phyloP scores from a whole-genome alignment of 2,113 vertebrate species.

The Anguilla japonica region DNA sequence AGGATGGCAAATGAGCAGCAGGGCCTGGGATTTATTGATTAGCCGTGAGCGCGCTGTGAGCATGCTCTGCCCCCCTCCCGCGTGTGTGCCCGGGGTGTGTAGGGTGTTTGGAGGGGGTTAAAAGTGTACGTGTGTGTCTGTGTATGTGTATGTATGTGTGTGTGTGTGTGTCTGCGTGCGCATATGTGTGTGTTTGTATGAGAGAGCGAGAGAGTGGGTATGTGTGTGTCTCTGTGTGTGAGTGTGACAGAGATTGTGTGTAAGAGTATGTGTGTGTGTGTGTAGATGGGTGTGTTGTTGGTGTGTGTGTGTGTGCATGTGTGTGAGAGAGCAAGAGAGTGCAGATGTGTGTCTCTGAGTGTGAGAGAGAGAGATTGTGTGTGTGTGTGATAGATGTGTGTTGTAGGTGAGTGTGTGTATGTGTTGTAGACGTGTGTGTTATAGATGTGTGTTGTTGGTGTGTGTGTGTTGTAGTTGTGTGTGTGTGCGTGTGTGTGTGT shows the following conservation, averaged over 20 bases:
- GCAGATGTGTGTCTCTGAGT: too few relatives aligned
- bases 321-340: too few relatives aligned
- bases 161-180: not conserved
- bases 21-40: slow-evolving; percentile 62
- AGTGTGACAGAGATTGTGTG: too few relatives aligned
- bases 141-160: not conserved
- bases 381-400: too few relatives aligned
- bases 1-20: slow-evolving; percentile 52
- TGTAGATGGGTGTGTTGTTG: not conserved
- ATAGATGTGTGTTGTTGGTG: not conserved
- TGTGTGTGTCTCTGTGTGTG: too few relatives aligned
- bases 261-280: too few relatives aligned
- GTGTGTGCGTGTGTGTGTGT: not conserved
- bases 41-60: slow-evolving; percentile 36
- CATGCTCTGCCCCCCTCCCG: slow-evolving; percentile 2
- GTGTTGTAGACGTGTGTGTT: too few relatives aligned
- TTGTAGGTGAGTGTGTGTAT: too few relatives aligned
- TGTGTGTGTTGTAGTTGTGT: not conserved
- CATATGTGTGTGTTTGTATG: too few relatives aligned
- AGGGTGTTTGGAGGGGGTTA: not conserved
- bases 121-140: not conserved
- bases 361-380: too few relatives aligned
- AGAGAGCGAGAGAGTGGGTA: too few relatives aligned
- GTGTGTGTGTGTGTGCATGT: not conserved
- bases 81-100: slow-evolving; percentile 11